Base-by-base conservation (phyloP, 2,888 invertebrate genomes). In the Limnephilus rhombicus region DNA sequence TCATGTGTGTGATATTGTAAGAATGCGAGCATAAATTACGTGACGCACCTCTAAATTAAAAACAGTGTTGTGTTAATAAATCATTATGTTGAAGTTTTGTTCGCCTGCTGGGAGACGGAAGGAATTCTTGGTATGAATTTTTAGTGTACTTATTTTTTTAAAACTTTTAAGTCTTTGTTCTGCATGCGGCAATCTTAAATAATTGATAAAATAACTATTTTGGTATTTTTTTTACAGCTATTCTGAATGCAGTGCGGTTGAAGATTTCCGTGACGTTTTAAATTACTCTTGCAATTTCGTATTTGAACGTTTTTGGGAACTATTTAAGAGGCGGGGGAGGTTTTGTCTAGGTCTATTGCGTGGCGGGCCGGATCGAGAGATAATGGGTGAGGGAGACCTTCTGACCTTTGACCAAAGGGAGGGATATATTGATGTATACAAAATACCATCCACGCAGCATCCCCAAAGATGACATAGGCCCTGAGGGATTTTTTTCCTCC, bases 61-160 rank as follows among this genome's bases (percentile, higher is more conserved):
- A 68, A 68, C 68, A 68, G 68, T 24, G 24, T 37, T 68, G 68
- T 83, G 37, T 24, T 83, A 37, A 41, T 34, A 68, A 68, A 24
- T 68, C 34, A 86, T n/a, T 92, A 95, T 95, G 95, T 94, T 95
- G 94, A 95, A 95, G 94, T 95, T 95, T 94, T 95, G 95, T 94
- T 95, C 95, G 90, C 95, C 95, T 9, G 93, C 93, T 91, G 94
- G 94, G 91, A 94, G 94, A 93, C 94, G 94, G 85, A 94, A 94
- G 93, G 94, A 94, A 89, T 94, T 92, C 85, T 15, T 91, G 92
- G 93, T 93, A 86, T 15, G 93, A 29, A 34, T 82, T 34, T 82
- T 82, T 18, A 68, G 13, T 24, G 68, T n/a, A 68, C 68, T 9
- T 68, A 24, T 68, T n/a, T 2, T 24, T 7, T 68, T 9, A 5